Conservation (phyloP, 2,888 invertebrate genomes). For the Scaptomyza parva region DNA sequence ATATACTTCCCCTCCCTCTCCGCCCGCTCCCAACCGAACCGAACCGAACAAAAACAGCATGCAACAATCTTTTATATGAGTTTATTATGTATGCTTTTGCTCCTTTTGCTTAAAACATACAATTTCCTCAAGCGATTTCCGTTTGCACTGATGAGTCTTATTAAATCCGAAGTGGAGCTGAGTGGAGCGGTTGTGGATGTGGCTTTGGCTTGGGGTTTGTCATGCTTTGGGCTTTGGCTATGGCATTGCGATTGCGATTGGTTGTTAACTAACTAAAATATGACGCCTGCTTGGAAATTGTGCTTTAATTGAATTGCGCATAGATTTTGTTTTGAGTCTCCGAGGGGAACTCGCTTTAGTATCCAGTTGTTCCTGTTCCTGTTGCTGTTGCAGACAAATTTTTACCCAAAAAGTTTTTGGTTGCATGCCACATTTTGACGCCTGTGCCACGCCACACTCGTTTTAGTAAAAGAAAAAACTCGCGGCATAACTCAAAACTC, state of each 20-base stretch:
- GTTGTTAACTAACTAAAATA: conserved; percentile 71
- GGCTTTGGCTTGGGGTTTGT: background rate
- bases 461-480: conserved; percentile 21
- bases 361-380: no score
- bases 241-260: conserved; percentile 6
- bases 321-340: conserved; percentile 51
- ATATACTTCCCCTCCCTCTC: conserved; percentile 26
- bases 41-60: conserved; percentile 45
- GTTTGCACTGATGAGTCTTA: conserved; percentile 79
- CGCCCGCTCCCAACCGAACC: no score
- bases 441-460: conserved; percentile 15
- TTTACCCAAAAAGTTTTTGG: conserved; percentile 20
- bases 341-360: conserved; percentile 9
- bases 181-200: background rate
- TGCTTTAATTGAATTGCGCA: conserved; percentile 76
- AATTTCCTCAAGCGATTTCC: conserved; percentile 82
- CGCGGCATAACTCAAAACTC: conserved; percentile 62
- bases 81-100: conserved; percentile 76
- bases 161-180: conserved; percentile 57
- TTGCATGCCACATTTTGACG: conserved; percentile 45
- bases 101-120: conserved; percentile 77
- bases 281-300: conserved; percentile 72
- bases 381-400: conserved; percentile 9
- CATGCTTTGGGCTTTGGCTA: background rate
- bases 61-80: conserved; percentile 81